Evolutionary conservation across 1,140 invertebrate species (phyloP).

Genomic region (Temnothorax longispinosus): DNA sequence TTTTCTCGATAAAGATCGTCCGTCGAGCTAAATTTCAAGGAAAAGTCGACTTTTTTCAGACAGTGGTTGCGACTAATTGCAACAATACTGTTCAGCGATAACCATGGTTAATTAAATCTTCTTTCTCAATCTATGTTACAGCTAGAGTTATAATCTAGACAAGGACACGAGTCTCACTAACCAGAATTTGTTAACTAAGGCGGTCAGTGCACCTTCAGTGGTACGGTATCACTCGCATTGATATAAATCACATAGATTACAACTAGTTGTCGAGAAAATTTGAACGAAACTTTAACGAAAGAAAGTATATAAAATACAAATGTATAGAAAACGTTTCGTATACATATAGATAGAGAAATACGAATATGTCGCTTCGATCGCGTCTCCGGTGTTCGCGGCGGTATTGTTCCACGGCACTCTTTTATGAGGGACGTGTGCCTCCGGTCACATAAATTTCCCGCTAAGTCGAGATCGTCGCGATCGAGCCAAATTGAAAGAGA

Average conservation of each 20-base stretch:
- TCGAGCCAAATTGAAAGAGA: slow-evolving; percentile 44
- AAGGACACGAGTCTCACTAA: slow-evolving; percentile 46
- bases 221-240: slow-evolving; percentile 37
- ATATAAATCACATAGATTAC: slow-evolving; percentile 25
- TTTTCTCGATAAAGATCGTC: background rate
- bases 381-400: background rate
- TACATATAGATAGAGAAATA: slow-evolving; percentile 16
- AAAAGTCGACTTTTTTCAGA: background rate
- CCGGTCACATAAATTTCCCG: slow-evolving; percentile 47
- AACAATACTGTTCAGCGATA: background rate
- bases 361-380: background rate
- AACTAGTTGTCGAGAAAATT: slow-evolving; percentile 8
- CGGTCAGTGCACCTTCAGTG: slow-evolving; percentile 32
- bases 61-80: background rate
- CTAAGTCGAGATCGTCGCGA: slow-evolving; percentile 45
- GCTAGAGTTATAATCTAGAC: slow-evolving; percentile 53
- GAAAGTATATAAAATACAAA: background rate
- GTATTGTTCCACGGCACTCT: background rate
- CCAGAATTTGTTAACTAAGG: slow-evolving; percentile 53
- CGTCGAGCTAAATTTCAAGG: background rate
- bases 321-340: background rate
- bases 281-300: background rate
- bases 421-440: slow-evolving; percentile 19
- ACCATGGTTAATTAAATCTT: slow-evolving; percentile 42
- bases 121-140: slow-evolving; percentile 57